These are phyloP conservation scores for Archegozetes longisetosus DNA, from an alignment of 1,140 invertebrate genomes.

Conservation along the genomic window DNA sequence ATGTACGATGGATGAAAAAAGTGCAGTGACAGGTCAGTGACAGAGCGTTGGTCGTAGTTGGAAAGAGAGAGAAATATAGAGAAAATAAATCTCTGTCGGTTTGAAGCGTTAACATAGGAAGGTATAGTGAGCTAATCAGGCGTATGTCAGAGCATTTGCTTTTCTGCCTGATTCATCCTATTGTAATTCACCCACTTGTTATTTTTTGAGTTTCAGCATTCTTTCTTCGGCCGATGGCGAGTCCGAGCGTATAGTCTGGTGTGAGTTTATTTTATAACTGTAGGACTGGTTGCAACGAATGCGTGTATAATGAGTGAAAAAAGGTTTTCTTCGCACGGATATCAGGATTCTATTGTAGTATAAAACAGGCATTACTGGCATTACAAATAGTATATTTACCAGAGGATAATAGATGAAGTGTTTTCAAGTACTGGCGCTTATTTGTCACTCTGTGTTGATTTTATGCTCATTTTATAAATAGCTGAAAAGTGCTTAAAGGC, in stretches of 20 bases:
- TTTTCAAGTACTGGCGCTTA: too few relatives aligned
- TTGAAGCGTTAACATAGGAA: neutral
- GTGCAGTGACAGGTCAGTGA: too few relatives aligned
- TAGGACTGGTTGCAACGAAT: neutral
- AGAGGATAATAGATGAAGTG: too few relatives aligned
- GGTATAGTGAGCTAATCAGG: neutral
- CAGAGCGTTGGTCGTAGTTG: too few relatives aligned
- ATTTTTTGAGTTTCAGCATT: neutral
- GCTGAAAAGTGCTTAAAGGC: neutral
- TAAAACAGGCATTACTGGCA: too few relatives aligned
- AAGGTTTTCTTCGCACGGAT: neutral
- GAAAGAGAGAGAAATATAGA: neutral
- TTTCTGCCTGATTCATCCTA: neutral
- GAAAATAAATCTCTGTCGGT: neutral
- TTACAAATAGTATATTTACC: too few relatives aligned
- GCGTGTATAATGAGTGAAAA: neutral
- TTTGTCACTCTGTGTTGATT: too few relatives aligned
- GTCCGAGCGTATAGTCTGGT: neutral
- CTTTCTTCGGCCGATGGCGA: neutral
- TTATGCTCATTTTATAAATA: neutral
- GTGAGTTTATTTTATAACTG: neutral
- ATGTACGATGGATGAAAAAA: too few relatives aligned
- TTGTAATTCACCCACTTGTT: neutral
- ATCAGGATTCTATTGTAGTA: neutral
- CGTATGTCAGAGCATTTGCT: neutral